Evolutionary conservation across 1,140 invertebrate species (phyloP).

Genomic region (Bombus ignitus): DNA sequence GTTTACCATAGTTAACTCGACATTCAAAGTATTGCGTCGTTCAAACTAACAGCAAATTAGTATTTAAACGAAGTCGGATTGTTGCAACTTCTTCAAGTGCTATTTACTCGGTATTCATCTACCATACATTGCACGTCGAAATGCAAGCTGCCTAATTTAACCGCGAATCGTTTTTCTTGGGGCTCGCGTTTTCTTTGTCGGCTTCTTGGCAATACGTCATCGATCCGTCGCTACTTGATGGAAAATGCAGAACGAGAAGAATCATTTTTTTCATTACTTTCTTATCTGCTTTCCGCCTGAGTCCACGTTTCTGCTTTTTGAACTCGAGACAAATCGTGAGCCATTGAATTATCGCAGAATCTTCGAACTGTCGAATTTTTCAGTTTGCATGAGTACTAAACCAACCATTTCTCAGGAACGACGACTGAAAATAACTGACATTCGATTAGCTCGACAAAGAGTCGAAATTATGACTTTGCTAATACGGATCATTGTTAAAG

Average conservation of each 20-base stretch:
- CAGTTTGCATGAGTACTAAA: constrained; percentile 52
- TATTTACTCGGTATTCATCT: too few relatives aligned
- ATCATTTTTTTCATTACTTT: constrained; percentile 11
- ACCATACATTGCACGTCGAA: background rate
- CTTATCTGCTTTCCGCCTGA: constrained; percentile 46
- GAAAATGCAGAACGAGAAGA: background rate
- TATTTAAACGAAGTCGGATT: background rate
- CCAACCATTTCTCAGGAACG: constrained; percentile 51
- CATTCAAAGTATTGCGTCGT: background rate
- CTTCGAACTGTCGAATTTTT: constrained; percentile 44
- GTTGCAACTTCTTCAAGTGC: constrained; percentile 17
- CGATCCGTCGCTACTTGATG: background rate
- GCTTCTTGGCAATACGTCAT: background rate
- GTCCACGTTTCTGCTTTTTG: constrained; percentile 47
- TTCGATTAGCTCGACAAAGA: constrained; percentile 48
- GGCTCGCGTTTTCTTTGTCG: background rate
- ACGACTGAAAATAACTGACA: constrained; percentile 52
- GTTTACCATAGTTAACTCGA: too few relatives aligned
- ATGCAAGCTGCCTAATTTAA: background rate
- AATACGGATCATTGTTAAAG: background rate
- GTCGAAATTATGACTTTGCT: background rate
- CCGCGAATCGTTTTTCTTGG: too few relatives aligned
- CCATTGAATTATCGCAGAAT: constrained; percentile 54
- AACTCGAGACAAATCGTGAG: constrained; percentile 60
- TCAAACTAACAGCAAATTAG: constrained; percentile 11